A percentile compares a stretch with the other conserved stretches of the same genome.
Evolutionary conservation across 2,888 invertebrate genomes (phyloP).

Genomic region (Aphodius sticticus): DNA sequence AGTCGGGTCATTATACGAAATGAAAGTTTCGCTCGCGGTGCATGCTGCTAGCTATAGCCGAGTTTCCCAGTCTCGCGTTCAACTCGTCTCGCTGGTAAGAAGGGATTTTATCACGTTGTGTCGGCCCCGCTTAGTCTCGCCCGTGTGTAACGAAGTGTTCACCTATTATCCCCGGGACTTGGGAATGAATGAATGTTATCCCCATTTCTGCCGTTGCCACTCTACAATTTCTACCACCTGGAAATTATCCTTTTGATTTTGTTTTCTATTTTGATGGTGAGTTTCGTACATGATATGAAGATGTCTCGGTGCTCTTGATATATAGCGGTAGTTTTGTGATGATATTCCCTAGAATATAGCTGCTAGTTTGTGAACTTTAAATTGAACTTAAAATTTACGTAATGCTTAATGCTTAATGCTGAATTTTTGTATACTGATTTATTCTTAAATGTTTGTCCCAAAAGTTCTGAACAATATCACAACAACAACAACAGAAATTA

Average conservation of each 20-base stretch:
- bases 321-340: no score
- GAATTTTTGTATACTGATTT: no score
- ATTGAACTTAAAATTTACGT: no score
- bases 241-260: not conserved
- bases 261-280: not conserved
- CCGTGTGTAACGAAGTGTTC: not conserved
- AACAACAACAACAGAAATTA: no score
- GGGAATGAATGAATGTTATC: slow-evolving; percentile 4
- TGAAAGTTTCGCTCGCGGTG: not conserved
- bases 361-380: no score
- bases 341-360: no score
- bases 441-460: no score
- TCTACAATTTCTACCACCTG: not conserved
- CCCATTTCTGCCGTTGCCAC: not conserved
- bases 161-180: not conserved
- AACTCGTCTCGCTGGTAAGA: not conserved
- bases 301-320: not conserved
- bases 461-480: no score
- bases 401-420: no score
- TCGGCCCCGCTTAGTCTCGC: not conserved
- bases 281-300: not conserved
- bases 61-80: not conserved
- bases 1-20: not conserved
- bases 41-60: not conserved
- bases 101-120: not conserved